These are phyloP conservation scores for Carcinoscorpius rotundicauda DNA, from an alignment of 1,140 invertebrate genomes.

Conservation along the genomic window DNA sequence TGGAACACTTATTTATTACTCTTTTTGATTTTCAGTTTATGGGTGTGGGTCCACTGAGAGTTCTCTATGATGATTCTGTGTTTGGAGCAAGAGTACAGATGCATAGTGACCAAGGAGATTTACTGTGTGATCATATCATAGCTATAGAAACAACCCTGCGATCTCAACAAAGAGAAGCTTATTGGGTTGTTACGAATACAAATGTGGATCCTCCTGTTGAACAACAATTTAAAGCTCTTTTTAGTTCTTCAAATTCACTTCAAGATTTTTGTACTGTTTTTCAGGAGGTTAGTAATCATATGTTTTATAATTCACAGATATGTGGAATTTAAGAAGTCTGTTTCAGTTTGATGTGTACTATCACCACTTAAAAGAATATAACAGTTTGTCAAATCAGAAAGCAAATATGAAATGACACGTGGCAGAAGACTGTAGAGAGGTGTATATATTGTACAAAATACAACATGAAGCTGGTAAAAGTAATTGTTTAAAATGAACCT, in stretches of 20 bases:
- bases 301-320: too few species aligned
- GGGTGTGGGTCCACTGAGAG: constrained; percentile 35
- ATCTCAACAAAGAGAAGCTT: constrained; percentile 34
- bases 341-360: too few species aligned
- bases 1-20: too few species aligned
- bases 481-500: too few species aligned
- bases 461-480: too few species aligned
- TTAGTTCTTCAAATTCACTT: constrained; percentile 33
- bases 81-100: constrained; percentile 36
- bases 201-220: constrained; percentile 32
- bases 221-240: constrained; percentile 35
- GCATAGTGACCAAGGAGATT: constrained; percentile 31
- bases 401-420: too few species aligned
- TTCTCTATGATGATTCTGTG: constrained; percentile 41
- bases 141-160: constrained; percentile 34
- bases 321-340: too few species aligned
- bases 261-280: constrained; percentile 37
- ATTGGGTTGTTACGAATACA: constrained; percentile 40
- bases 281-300: constrained; percentile 29
- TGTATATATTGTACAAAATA: too few species aligned
- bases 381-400: too few species aligned
- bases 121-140: constrained; percentile 40
- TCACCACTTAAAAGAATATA: too few species aligned
- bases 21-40: constrained; percentile 16
- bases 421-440: too few species aligned